Evolutionary conservation across 2,888 invertebrate genomes (phyloP), one percentile per base, ranked within the genome.

Genomic region (Heteromyza rotundicornis): DNA sequence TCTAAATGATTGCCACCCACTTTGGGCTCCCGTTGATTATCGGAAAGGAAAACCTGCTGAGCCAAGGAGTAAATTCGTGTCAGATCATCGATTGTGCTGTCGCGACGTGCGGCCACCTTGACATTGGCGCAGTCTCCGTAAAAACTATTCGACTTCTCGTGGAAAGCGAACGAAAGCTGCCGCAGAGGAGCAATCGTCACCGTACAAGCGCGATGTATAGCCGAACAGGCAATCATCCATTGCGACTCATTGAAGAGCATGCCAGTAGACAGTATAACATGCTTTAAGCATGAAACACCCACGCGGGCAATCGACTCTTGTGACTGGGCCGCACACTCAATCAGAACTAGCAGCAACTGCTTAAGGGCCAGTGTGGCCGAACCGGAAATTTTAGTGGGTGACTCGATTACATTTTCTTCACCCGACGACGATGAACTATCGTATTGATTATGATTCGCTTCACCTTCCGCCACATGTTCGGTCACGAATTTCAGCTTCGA

Each of bases 41-140:
- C 88, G 16, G 89, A 88, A n/a, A 90, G 81, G 72, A 89, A 88
- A 52, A 94, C 94, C 88, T 96, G 96, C 73, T 95, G 93, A 1
- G 95, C 94, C 74, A 97, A 87, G 32, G 95, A 93, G 73, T 92
- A 90, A 47, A 96, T 86, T 68, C 96, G 86, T 36, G 93, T 90
- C 74, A 93, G 90, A 77, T 96, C 95, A 66, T 91, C 90, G 12
- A 91, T 86, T 1, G 92, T 91, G 75, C 93, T 93, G 80, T 96
- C 96, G 63, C 92, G 88, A 52, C 96, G 86, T 0, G 96, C 95
- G 1, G 96, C 96, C 7, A 96, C 96, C 86, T 96, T 96, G 0
- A 96, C 95, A 63, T 94, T 94, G 10, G 92, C 93, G 68, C 91
- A 85, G 81, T 96, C 96, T 0, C 96, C 96, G 80, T 96, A 96